Evolutionary conservation across 2,797 vertebrate species (phyloP).

Genomic region (Oryzias dopingdopingensis): DNA sequence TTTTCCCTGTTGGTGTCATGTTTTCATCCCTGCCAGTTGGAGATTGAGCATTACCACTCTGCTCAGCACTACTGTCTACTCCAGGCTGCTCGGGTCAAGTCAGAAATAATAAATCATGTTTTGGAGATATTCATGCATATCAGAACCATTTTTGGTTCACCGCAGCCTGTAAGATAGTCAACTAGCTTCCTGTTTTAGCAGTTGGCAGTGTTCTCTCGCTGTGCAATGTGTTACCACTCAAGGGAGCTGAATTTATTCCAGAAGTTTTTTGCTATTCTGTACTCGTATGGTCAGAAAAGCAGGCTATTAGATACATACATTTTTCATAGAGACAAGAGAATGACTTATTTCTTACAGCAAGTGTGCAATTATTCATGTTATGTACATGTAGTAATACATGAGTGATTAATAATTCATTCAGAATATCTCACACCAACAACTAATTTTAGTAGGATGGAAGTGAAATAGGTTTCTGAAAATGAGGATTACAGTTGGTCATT

Average conservation of each 20-base stretch:
- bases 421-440: no score
- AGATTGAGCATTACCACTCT: background rate
- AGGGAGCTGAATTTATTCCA: background rate
- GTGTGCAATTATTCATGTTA: no score
- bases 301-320: background rate
- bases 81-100: background rate
- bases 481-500: no score
- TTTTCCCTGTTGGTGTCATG: background rate
- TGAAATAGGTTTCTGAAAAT: no score
- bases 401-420: no score
- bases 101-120: background rate
- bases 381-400: no score
- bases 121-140: background rate
- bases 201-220: background rate
- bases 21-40: constrained; percentile 1
- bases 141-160: background rate
- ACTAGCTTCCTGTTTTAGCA: background rate
- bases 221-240: background rate
- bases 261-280: background rate
- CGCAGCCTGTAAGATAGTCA: background rate
- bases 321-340: background rate
- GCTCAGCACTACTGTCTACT: no score
- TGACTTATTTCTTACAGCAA: no score
- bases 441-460: no score
- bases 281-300: background rate